Evolutionary conservation across 2,113 vertebrate species (phyloP), one percentile per base, ranked within the genome.

Genomic region (Condylura cristata): DNA sequence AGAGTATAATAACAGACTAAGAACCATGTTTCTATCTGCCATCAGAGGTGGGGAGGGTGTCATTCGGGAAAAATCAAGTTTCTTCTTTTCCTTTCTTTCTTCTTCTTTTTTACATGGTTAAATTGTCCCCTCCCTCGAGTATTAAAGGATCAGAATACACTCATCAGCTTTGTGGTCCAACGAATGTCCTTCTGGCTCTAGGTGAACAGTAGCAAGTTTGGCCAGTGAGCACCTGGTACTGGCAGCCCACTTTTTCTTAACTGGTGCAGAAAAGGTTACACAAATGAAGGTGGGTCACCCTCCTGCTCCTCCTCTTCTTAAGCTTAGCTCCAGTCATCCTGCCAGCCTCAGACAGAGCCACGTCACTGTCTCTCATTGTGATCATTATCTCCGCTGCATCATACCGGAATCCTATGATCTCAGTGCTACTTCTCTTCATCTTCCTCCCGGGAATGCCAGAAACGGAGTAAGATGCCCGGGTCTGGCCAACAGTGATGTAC

Each of bases 61-160:
- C 61, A 88, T 75, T 90, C 41, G 60, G 37, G 91, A 74, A 74
- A 86, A 65, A 95, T 3, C 37, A 61, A 44, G n/a, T 87, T 94
- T 61, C 26, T 86, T 92, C 14, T 53, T 28, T 60, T 12, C 11
- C 13, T 48, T 48, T 90, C 14, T 18, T 28, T 60, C 13, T 8
- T 48, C 46, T 66, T 37, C 6, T 17, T 68, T 60, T 78, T 58
- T 39, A 75, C 28, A 28, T 86, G 56, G 28, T 51, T 34, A 84
- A 76, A 63, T 6, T 44, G 20, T 63, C 71, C 84, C 60, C 46
- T 91, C 2, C 1, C 28, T 89, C 81, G 41, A 56, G 14, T 51
- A 79, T 65, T 86, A 94, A 80, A 11, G 7, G 39, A 61, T 87
- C 48, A 14, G 56, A 78, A 63, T 48, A 34, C 39, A 86, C 9